Base-by-base conservation (phyloP, 1,140 invertebrate species). In the Drosophila repleta region DNA sequence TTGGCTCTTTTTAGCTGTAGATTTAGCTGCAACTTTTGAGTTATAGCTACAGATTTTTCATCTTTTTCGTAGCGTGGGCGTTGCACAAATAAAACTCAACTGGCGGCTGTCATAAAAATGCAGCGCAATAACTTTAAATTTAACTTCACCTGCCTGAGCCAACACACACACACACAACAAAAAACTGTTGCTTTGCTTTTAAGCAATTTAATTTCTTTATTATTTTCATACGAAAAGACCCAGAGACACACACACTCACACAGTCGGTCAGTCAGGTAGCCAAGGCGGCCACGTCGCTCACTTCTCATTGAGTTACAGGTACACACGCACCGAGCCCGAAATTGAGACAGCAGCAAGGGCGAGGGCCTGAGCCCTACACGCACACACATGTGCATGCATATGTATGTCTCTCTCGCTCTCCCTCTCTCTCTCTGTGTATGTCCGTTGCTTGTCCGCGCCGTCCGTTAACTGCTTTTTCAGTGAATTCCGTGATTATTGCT, bases 381-480 rank as follows among this genome's bases (percentile, higher is more conserved):
- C n/a, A 15, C n/a, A 41, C 3, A 41, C 7, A 1, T n/a, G 3
- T 41, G 37, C 4, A 5, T 41, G 39, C 11, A n/a, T n/a, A 13
- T 39, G 13, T 15, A n/a, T 15, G 39, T 41, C 13, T 41, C 13
- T 39, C 2, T 10, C n/a, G n/a, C n/a, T n/a, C n/a, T n/a, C n/a
- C n/a, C n/a, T n/a, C n/a, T n/a, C n/a, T 41, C n/a, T 43, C 10
- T 35, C 10, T 35, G 32, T 11, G 32, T 7, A 49, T 32, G 56
- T 69, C 66, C 60, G 48, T 64, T 32, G 72, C 58, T 57, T 56
- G 64, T 57, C 63, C 57, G 35, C 21, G 26, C 65, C 74, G 81
- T 83, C 83, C 84, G 84, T 87, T 87, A 87, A 87, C 83, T 87
- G 83, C 83, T 87, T 87, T 87, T 87, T 87, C 84, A 87, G 83